phyloP scores from a whole-genome alignment of 2,797 vertebrate genomes.

The Leucoraja ocellata region DNA sequence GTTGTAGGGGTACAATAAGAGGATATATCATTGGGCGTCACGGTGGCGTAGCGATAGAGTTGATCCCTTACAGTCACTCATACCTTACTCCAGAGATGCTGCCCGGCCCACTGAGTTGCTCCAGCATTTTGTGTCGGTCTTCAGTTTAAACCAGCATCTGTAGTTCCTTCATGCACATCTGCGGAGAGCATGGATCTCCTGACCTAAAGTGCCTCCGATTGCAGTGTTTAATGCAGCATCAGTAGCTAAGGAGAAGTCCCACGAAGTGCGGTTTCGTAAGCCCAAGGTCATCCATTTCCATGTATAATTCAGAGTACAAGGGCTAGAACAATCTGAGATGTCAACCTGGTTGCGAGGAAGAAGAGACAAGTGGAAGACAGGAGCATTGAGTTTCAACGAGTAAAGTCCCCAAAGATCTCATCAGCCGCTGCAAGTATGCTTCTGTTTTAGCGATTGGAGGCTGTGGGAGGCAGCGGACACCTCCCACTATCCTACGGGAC shows the following conservation, averaged over 20 bases:
- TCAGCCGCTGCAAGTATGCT: constrained; percentile 21
- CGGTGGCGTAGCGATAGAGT: too few species aligned
- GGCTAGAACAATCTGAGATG: not conserved
- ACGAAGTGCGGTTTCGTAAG: not conserved
- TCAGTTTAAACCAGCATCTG: too few species aligned
- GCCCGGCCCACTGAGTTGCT: too few species aligned
- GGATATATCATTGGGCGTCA: too few species aligned
- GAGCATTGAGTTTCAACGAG: constrained; percentile 7
- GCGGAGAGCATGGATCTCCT: too few species aligned
- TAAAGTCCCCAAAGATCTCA: constrained; percentile 20
- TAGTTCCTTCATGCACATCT: too few species aligned
- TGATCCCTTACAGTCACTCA: too few species aligned
- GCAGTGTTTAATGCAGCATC: not conserved
- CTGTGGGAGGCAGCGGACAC: not conserved
- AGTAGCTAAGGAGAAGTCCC: too few species aligned
- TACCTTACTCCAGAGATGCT: too few species aligned
- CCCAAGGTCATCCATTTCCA: not conserved
- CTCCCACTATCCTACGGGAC: not conserved
- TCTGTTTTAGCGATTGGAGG: not conserved
- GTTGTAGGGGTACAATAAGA: too few species aligned
- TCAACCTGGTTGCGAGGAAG: not conserved
- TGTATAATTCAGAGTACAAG: not conserved
- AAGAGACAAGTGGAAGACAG: constrained; percentile 2
- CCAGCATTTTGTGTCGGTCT: too few species aligned
- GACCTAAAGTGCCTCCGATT: not conserved